Evolutionary conservation across 2,113 vertebrate genomes (phyloP), one percentile per base, ranked within the genome.

Genomic region (Callopanchax toddi): DNA sequence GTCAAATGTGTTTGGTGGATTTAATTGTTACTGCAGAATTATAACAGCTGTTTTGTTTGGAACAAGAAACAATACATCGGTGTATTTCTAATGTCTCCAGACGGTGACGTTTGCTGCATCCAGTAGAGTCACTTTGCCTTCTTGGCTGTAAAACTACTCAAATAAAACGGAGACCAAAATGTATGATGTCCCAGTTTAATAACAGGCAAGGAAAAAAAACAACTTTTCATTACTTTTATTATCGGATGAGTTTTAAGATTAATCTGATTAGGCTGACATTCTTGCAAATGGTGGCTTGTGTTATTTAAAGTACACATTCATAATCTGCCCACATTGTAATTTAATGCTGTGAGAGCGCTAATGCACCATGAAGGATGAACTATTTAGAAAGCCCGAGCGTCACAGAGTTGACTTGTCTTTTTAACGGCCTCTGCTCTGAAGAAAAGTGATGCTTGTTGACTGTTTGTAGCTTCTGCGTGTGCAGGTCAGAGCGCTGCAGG

Each of bases 291-390:
- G 29, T 32, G 29, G 5, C 23, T 40, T 12, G 49, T 61, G 62
- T 51, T 67, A 73, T 62, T 78, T 64, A 60, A 86, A 78, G 57
- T 36, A 42, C 43, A 2, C 29, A 39, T 32, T 6, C 20, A 48
- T 60, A 56, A 72, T 75, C 46, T 60, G 46, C 17, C 2, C 29
- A 18, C 12, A 4, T 65, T 78, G 57, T 81, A 36, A 37, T 68
- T 64, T 51, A 62, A 62, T 66, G 61, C 74, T n/a, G 11, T 49
- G 20, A 10, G 21, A 56, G 36, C 22, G 6, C 40, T 65, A 72
- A 85, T 74, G 60, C 60, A 52, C 58, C 51, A 15, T 66, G 67
- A 66, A 75, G 18, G 60, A 62, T 53, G 67, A 58, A 22, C 46
- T 40, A 25, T 71, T 62, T 50, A 68, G 7, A 57, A 70, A 73